Evolutionary conservation across 2,888 invertebrate genomes (phyloP).

Genomic region (Phengaris alcon): DNA sequence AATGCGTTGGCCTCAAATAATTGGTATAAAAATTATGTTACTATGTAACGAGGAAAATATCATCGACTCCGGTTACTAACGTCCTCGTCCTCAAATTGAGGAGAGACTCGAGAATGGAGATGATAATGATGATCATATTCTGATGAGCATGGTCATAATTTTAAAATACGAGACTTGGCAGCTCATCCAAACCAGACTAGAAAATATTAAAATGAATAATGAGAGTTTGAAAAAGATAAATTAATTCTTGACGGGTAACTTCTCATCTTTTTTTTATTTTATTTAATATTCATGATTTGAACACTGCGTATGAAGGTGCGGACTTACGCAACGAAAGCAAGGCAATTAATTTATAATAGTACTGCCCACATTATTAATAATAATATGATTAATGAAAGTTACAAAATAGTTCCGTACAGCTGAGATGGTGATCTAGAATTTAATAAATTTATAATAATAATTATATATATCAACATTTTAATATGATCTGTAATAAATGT

Average conservation of each 20-base stretch:
- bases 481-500: too few species aligned
- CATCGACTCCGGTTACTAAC: too few species aligned
- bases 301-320: conserved; percentile 13
- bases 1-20: background rate
- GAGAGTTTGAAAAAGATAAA: background rate
- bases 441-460: conserved; percentile 1
- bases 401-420: background rate
- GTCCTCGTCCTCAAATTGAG: too few species aligned
- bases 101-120: too few species aligned
- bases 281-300: conserved; percentile 19
- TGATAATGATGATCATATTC: background rate
- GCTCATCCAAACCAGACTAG: background rate
- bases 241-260: background rate
- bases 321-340: conserved; percentile 22
- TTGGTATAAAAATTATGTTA: background rate
- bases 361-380: conserved; percentile 24
- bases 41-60: background rate
- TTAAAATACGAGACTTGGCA: background rate
- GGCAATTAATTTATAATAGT: conserved; percentile 11
- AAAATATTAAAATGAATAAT: background rate
- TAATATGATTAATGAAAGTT: background rate
- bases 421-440: background rate
- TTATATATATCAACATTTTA: background rate
- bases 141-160: background rate
- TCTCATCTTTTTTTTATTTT: conserved; percentile 1